Evolutionary conservation across 1,140 invertebrate genomes (phyloP), one percentile per base, ranked within the genome.

Genomic region (Drosophila tsacasi): DNA sequence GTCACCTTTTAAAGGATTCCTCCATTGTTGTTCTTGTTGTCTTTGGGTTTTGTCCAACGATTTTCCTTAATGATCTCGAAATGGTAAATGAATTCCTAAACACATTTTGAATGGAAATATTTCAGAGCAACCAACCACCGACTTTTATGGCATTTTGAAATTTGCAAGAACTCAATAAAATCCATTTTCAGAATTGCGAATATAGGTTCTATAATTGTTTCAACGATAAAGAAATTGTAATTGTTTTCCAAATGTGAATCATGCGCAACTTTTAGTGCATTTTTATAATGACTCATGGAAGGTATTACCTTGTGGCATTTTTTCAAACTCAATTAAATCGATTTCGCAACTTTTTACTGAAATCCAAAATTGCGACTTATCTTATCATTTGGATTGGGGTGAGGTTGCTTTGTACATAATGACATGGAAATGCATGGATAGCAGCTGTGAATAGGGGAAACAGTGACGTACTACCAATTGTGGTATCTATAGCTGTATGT

Each of bases 321-420:
- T n/a, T 15, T 8, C 19, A 42, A 65, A 61, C 30, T 61, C 19
- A 9, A 37, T 55, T 8, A 40, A 64, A 40, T 61, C 19, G 23
- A 50, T 68, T 68, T 32, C 62, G 32, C 66, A 66, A 66, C 23
- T 66, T 30, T 47, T 19, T 19, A 32, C 65, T 30, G 6, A 39
- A 52, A 65, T 35, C 37, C 37, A 13, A 25, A 35, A 65, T 35
- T 37, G 50, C n/a, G 55, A 50, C 55, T 86, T 86, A 87, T 89
- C 64, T 83, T 78, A 89, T 89, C 80, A 49, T 69, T 68, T 65
- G 60, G 54, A 39, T 23, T 54, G 62, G 40, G 55, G 35, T 67
- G 30, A 35, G 19, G 30, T 30, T 55, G 66, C 42, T 50, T 9
- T 55, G 15, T 55, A 55, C 10, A 23, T 17, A 37, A 32, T 19